These are phyloP conservation scores for Sinocyclocheilus rhinocerous DNA, from an alignment of 2,113 vertebrate species.

Conservation along the genomic window DNA sequence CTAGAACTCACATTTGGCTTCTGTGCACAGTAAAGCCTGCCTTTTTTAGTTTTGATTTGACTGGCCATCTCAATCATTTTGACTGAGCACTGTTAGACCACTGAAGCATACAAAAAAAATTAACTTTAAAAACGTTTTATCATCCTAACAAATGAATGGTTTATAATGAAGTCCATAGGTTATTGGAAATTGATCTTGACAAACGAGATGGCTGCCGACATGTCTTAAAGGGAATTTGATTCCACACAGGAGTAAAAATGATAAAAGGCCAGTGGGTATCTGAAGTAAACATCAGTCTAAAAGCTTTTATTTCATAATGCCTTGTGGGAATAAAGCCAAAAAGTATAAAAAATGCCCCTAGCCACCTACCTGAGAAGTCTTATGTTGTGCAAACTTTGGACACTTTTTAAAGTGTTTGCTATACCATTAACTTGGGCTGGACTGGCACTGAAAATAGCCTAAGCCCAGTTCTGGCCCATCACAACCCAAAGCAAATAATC, in stretches of 20 bases:
- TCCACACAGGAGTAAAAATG: not conserved
- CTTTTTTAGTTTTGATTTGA: not conserved
- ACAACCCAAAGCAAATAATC: not conserved
- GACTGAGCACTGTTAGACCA: not conserved
- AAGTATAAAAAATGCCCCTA: slow-evolving; percentile 39
- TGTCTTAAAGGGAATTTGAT: not conserved
- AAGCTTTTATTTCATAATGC: slow-evolving; percentile 8
- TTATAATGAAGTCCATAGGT: not conserved
- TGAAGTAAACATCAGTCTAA: not conserved
- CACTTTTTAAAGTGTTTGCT: slow-evolving; percentile 6
- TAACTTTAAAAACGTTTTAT: not conserved
- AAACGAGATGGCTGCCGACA: not conserved
- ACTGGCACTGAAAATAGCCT: not conserved
- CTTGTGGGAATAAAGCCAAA: slow-evolving; percentile 43
- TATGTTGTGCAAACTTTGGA: slow-evolving; percentile 7
- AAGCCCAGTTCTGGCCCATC: not conserved
- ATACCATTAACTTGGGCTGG: not conserved
- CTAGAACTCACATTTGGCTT: not conserved
- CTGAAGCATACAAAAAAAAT: not conserved
- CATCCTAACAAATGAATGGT: not conserved
- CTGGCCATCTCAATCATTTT: not conserved
- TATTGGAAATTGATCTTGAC: not conserved
- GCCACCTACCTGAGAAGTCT: slow-evolving; percentile 22
- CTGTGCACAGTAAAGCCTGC: not conserved
- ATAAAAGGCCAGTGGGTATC: not conserved